A percentile compares a stretch with the other conserved stretches of the same genome.
Evolutionary conservation across 1,140 invertebrate genomes (phyloP).

Genomic region (Drosophila punjabiensis): DNA sequence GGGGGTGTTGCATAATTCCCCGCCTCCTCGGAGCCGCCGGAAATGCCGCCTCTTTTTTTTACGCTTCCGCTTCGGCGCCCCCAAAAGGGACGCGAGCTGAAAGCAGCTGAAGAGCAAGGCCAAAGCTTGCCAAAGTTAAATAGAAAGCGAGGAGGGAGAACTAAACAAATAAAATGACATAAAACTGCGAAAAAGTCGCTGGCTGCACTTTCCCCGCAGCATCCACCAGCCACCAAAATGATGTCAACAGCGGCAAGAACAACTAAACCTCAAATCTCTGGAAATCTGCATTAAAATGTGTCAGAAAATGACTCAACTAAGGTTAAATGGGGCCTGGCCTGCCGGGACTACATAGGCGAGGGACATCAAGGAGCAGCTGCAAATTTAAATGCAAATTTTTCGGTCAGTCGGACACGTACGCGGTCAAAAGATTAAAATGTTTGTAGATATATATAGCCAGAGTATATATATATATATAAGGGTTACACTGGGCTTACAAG

Average conservation of each 20-base stretch:
- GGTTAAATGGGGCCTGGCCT: neutral
- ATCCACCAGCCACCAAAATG: conserved; percentile 44
- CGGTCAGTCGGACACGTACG: conserved; percentile 19
- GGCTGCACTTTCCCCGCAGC: conserved; percentile 43
- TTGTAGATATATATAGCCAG: neutral
- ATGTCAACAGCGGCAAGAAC: conserved; percentile 57
- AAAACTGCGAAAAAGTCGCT: conserved; percentile 25
- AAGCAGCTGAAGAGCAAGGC: conserved; percentile 43
- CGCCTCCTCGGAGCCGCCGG: conserved; percentile 1
- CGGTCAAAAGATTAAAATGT: neutral
- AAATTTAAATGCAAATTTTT: conserved; percentile 37
- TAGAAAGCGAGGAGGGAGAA: conserved; percentile 35
- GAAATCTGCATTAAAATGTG: conserved; percentile 44
- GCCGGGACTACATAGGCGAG: neutral
- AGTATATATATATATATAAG: neutral
- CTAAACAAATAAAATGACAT: conserved; percentile 73
- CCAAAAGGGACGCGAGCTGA: conserved; percentile 32
- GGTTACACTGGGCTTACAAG: neutral
- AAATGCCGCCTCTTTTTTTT: conserved; percentile 9
- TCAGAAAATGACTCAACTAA: conserved; percentile 26
- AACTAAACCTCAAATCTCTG: conserved; percentile 27
- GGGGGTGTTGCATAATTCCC: neutral
- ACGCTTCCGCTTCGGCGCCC: conserved; percentile 67
- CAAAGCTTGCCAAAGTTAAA: conserved; percentile 35
- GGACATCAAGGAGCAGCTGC: neutral